Evolutionary conservation across 2,797 vertebrate genomes (phyloP).

Genomic region (Cuniculus paca): DNA sequence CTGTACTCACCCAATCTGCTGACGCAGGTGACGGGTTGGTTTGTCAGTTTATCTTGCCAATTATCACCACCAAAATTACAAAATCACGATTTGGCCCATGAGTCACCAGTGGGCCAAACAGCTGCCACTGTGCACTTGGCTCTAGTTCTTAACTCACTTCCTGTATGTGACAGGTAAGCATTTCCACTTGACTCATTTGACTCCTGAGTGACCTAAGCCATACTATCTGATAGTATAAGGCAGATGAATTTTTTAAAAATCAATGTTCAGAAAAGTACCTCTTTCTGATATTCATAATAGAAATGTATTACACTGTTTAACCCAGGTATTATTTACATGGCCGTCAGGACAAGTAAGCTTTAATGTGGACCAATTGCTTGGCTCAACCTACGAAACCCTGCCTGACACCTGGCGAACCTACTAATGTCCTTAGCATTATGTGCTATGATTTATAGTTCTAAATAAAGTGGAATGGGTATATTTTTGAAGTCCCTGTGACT

Average conservation of each 20-base stretch:
- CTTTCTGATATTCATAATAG: conserved; percentile 64
- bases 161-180: conserved; percentile 72
- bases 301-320: not conserved
- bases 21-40: conserved; percentile 46
- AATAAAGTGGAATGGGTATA: conserved; percentile 45
- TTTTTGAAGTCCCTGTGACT: conserved; percentile 11
- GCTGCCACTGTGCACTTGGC: conserved; percentile 74
- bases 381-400: not conserved
- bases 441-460: conserved; percentile 32
- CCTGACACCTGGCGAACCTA: not conserved
- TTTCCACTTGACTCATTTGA: conserved; percentile 81
- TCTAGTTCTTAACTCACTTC: conserved; percentile 80
- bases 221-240: conserved; percentile 67
- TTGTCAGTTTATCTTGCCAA: conserved; percentile 71
- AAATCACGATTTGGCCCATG: conserved; percentile 82
- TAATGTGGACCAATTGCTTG: conserved; percentile 17
- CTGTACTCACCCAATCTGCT: conserved; percentile 8
- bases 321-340: conserved; percentile 38
- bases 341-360: conserved; percentile 57
- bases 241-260: conserved; percentile 50
- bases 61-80: conserved; percentile 82
- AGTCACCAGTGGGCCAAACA: conserved; percentile 84
- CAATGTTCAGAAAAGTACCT: conserved; percentile 16
- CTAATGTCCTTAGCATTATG: conserved; percentile 5
- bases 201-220: conserved; percentile 76